These are phyloP conservation scores for Acrocyrtus sp. DNA, from an alignment of 2,888 invertebrate genomes.

Conservation along the genomic window DNA sequence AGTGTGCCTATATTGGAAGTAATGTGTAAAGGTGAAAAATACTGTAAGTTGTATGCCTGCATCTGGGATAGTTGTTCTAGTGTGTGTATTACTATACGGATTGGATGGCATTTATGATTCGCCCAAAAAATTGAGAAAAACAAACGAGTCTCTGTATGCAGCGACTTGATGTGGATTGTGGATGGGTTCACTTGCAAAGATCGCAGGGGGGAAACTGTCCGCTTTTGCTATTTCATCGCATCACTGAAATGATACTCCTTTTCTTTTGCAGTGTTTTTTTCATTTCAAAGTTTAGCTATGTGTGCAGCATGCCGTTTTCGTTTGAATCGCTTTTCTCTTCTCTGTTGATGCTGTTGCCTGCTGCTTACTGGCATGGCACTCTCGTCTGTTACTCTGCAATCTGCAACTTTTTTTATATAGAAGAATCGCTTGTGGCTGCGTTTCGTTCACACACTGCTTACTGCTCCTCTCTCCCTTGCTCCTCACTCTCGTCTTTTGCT, in stretches of 20 bases:
- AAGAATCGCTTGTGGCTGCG: no score
- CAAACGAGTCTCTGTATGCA: conserved; percentile 20
- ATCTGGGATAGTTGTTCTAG: no score
- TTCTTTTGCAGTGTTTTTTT: conserved; percentile 33
- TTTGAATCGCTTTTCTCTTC: conserved; percentile 49
- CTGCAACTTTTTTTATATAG: no score
- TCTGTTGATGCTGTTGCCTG: conserved; percentile 29
- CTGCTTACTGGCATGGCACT: conserved; percentile 20
- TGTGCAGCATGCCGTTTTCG: no score
- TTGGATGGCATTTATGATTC: neutral
- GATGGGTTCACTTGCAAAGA: conserved; percentile 53
- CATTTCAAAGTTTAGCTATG: conserved; percentile 11
- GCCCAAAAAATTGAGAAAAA: neutral
- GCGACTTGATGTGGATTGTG: conserved; percentile 39
- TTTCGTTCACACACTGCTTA: no score
- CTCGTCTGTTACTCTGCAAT: neutral
- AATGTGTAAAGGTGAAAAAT: no score
- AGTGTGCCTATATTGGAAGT: no score
- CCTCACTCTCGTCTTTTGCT: no score
- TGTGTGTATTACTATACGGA: conserved; percentile 3
- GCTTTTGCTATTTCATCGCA: no score
- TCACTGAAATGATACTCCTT: conserved; percentile 23
- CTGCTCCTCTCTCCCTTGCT: no score
- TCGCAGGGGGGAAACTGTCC: conserved; percentile 52
- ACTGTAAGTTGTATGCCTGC: no score